Evolutionary conservation across 1,140 invertebrate species (phyloP), one percentile per base, ranked within the genome.

Genomic region (Drosophila nannoptera): DNA sequence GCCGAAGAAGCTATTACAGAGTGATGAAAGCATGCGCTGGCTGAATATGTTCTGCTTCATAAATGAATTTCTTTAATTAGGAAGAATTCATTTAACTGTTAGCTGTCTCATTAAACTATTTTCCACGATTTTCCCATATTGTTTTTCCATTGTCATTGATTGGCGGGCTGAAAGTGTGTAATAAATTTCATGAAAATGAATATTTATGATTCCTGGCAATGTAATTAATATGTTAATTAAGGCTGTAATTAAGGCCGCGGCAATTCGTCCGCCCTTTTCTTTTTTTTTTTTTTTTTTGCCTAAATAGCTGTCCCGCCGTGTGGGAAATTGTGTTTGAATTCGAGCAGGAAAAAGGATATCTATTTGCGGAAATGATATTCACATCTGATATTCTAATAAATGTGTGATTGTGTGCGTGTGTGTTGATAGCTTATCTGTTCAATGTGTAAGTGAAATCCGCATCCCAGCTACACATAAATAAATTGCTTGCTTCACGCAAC

Each of bases 131-230:
- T 52, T 33, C 5, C 7, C 2, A 12, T 46, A 22, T 42, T 46
- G 11, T 22, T 54, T 38, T 49, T 53, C 49, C 62, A 67, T 75
- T 74, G 50, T 66, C 63, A 77, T 75, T 73, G 49, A 36, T 60
- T 66, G 53, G 42, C 35, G 36, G 52, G 53, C 11, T 52, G 45
- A 45, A 49, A 22, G 58, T 43, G n/a, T 12, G 11, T 53, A 68
- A 71, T 66, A 65, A 49, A 70, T 69, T 53, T 5, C 14, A 5
- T 22, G 31, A 6, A 55, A 75, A 72, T 78, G 43, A 67, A 68
- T 70, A 81, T 77, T 78, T 68, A 82, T 75, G 55, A 78, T 64
- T 77, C 35, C 4, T 59, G 38, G 33, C 67, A 77, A 64, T 68
- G 67, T 68, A 64, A 62, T 73, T 71, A 65, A 74, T 40, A 64